phyloP scores from a whole-genome alignment of 2,888 invertebrate species.

The Pterostichus niger region DNA sequence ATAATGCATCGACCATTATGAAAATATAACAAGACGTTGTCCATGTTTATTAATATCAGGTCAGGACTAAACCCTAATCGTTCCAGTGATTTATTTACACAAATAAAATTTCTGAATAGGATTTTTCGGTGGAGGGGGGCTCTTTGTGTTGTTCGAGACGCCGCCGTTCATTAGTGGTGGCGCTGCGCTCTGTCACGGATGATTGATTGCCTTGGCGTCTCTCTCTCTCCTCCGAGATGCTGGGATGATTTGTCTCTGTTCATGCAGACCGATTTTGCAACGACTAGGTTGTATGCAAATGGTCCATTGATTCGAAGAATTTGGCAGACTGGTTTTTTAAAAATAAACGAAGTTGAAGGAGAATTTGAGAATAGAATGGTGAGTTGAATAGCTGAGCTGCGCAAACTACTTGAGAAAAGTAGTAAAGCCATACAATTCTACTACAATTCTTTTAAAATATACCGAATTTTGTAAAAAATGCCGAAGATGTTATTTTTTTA shows the following conservation, averaged over 20 bases:
- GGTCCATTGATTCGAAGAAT: slow-evolving; percentile 6
- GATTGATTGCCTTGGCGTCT: slow-evolving; percentile 46
- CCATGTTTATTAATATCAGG: slow-evolving; percentile 62
- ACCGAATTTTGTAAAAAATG: too few relatives aligned
- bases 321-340: neutral
- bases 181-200: slow-evolving; percentile 53
- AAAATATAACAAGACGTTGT: slow-evolving; percentile 56
- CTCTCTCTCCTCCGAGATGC: neutral
- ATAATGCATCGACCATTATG: slow-evolving; percentile 46
- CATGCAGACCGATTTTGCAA: slow-evolving; percentile 8
- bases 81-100: slow-evolving; percentile 72
- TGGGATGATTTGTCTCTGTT: neutral
- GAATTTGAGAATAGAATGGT: too few relatives aligned
- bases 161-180: slow-evolving; percentile 70
- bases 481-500: too few relatives aligned
- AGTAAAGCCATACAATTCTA: too few relatives aligned
- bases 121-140: slow-evolving; percentile 69
- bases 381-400: too few relatives aligned
- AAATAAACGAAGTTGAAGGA: too few relatives aligned
- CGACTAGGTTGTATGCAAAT: slow-evolving; percentile 7
- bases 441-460: too few relatives aligned
- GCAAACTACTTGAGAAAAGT: too few relatives aligned
- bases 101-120: slow-evolving; percentile 74
- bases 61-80: slow-evolving; percentile 67
- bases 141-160: slow-evolving; percentile 71